Evolutionary conservation across 2,113 vertebrate species (phyloP), one percentile per base, ranked within the genome.

Genomic region (Brienomyrus longianalis): DNA sequence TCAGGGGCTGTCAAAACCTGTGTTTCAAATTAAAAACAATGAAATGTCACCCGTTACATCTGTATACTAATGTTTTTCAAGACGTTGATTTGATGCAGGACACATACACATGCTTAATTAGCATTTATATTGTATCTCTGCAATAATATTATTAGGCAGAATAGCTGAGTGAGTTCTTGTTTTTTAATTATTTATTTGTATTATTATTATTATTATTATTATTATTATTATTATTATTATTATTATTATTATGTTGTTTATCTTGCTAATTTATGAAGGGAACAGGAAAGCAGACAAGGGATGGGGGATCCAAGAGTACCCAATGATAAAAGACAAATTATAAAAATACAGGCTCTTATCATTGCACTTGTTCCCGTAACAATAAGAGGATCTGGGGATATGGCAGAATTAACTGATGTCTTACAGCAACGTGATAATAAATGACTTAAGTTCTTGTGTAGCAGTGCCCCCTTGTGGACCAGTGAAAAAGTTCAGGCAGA

Each of bases 381-480:
- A 48, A 84, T 84, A 84, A 84, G 83, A 48, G 45, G 45, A n/a
- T 48, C 45, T 84, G 39, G 45, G 83, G 83, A 84, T 45, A 84
- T 47, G 39, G 83, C 6, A 43, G 6, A 84, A 48, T 48, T 11
- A 84, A 45, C 43, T n/a, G 83, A 4, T 13, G 39, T 48, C 19
- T 84, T 48, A 47, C 8, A n/a, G 83, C 23, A 13, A 47, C 7
- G 3, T 84, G 83, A 84, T 43, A 84, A 9, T 84, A 47, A 84
- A 84, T 45, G 1, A 23, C 19, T 23, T 8, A 21, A 9, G 85
- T 54, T 54, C 13, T 62, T 89, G 45, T 89, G 43, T 43, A 59
- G 39, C 77, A 89, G 80, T 84, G 54, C 51, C 89, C 50, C 62
- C 89, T 89, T 85, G 54, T 89, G 89, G 80, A 19, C 51, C 51